Percentiles rank a stretch among this genome's conserved stretches.
These are phyloP conservation scores for Oxygymnocypris stewartii DNA, from an alignment of 2,113 vertebrate genomes.

Conservation along the genomic window DNA sequence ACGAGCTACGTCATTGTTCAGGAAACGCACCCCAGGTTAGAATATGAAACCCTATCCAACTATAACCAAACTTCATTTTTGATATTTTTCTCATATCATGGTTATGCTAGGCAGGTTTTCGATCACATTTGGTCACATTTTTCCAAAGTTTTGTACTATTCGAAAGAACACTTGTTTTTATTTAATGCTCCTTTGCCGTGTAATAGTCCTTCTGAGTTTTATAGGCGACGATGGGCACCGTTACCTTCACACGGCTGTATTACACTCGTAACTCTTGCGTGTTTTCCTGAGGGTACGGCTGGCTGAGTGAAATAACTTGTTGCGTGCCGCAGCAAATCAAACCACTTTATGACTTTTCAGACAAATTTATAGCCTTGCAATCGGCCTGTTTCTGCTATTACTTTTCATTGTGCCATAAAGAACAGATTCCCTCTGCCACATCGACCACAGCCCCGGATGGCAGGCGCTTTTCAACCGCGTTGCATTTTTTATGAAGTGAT, in stretches of 20 bases:
- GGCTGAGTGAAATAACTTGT: conserved; percentile 13
- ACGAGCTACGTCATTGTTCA: too few species aligned
- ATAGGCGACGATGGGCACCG: neutral
- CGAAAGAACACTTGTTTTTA: neutral
- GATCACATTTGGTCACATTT: neutral
- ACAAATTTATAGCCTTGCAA: conserved; percentile 25
- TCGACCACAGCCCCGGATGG: conserved; percentile 48
- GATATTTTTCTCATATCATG: neutral
- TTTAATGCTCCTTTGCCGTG: neutral
- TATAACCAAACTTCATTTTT: neutral
- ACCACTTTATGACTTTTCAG: conserved; percentile 22
- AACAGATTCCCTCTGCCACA: conserved; percentile 44
- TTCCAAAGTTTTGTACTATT: neutral
- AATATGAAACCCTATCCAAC: neutral
- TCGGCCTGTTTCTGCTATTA: conserved; percentile 50
- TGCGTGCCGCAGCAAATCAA: conserved; percentile 36
- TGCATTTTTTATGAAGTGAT: conserved; percentile 2
- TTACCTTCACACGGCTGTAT: conserved; percentile 6
- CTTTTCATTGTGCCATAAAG: conserved; percentile 51
- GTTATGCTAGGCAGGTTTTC: neutral
- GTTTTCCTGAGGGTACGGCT: conserved; percentile 20
- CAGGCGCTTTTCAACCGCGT: neutral
- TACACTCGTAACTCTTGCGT: conserved; percentile 30
- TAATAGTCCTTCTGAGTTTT: neutral
- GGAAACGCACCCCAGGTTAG: neutral